Conservation (phyloP, 2,797 vertebrate genomes). For the Cheirogaleus major region DNA sequence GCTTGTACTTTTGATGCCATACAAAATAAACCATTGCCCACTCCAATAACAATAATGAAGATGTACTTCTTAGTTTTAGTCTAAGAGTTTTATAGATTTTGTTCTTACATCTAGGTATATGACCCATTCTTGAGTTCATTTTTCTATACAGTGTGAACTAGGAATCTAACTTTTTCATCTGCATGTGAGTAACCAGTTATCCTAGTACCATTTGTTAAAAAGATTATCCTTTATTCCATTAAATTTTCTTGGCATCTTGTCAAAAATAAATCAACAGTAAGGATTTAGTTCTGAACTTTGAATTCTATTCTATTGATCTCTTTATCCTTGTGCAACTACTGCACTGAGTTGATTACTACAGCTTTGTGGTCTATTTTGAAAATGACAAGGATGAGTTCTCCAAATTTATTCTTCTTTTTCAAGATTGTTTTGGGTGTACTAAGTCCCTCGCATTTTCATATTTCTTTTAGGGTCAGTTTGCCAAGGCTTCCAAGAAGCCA, state of each 20-base stretch:
- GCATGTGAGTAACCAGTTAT: neutral
- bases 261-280: neutral
- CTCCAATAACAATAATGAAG: neutral
- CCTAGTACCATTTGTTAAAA: neutral
- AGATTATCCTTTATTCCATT: neutral
- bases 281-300: neutral
- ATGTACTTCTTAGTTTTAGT: neutral
- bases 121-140: neutral
- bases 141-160: neutral
- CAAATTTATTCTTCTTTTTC: neutral
- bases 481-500: neutral
- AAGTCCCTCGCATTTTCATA: neutral
- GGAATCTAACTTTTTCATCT: neutral
- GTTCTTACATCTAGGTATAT: neutral
- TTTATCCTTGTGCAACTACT: neutral
- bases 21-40: neutral
- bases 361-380: neutral
- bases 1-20: neutral
- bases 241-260: neutral
- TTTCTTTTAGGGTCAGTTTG: neutral
- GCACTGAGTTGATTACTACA: neutral
- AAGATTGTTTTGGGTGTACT: neutral
- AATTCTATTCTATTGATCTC: neutral
- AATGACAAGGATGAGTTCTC: neutral
- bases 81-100: neutral